Evolutionary conservation across 2,113 vertebrate species (phyloP), one percentile per base, ranked within the genome.

Genomic region (Mirza zaza): DNA sequence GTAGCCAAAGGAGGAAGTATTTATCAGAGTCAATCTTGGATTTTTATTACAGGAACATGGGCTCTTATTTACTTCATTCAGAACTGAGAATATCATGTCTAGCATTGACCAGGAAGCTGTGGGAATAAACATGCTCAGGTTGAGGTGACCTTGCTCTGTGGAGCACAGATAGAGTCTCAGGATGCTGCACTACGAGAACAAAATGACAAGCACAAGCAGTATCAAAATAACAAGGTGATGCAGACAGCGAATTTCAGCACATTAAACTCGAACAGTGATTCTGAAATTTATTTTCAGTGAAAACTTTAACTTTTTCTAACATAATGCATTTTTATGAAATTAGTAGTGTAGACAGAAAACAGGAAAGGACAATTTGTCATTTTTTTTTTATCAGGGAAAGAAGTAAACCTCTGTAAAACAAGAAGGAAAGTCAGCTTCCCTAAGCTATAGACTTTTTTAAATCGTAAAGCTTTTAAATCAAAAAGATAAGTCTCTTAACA

Each of bases 111-210:
- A 45, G 42, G 36, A 96, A 67, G 25, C 29, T 73, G 79, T 45
- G 76, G 52, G 34, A 76, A 94, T 89, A 85, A 83, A 85, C 11
- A 67, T 6, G 34, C 10, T 82, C 39, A 84, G 94, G 95, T 95
- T 89, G 71, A 90, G 87, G 96, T 97, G 96, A 96, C 96, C 94
- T 93, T 90, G 80, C 45, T 83, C 79, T 82, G 5, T 1, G 36
- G 71, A 93, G 67, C 93, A 86, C 42, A 93, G 91, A 70, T 42
- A 70, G 57, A 42, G 27, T 59, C 76, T 79, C 34, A 29, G 32
- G 77, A 77, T 36, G 32, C 45, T 48, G 23, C 11, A 4, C 32
- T n/a, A 4, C 15, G 73, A 67, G 94, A 68, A 77, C 77, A 89
- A 67, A 87, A 88, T 52, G 82, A 91, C 48, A 93, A 48, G 48